Conservation (phyloP, 30 jellyfish, hydroid and myxozoan genomes). For the Pelagia noctiluca region DNA sequence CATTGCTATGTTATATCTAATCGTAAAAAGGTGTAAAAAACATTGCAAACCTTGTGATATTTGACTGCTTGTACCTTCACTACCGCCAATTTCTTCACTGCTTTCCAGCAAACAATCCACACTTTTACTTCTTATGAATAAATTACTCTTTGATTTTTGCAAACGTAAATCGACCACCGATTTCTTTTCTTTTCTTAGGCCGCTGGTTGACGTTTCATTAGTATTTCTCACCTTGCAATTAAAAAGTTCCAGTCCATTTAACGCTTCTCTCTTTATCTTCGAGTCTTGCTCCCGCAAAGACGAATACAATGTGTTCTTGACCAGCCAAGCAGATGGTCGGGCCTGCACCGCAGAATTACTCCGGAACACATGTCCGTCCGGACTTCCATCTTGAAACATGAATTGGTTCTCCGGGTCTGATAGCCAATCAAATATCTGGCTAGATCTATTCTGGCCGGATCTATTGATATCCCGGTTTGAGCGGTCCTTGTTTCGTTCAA, state of each 20-base stretch:
- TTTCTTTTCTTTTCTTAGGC: no score
- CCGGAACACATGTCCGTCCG: constrained; percentile 59
- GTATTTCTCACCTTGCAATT: no score
- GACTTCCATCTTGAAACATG: constrained; percentile 55
- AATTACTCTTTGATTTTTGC: no score
- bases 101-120: neutral
- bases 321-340: constrained; percentile 16
- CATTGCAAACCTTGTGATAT: no score
- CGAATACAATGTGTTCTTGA: constrained; percentile 27
- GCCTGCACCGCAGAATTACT: constrained; percentile 62
- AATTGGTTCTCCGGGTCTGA: constrained; percentile 49
- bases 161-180: no score
- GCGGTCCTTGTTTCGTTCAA: no score
- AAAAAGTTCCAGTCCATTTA: neutral
- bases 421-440: constrained; percentile 59
- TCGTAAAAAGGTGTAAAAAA: no score
- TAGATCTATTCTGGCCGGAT: constrained; percentile 43
- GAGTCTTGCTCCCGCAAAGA: constrained; percentile 37
- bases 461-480: no score
- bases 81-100: neutral
- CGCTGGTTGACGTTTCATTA: no score
- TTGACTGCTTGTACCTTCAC: neutral
- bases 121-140: no score
- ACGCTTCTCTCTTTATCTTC: neutral
- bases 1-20: no score